phyloP scores from a whole-genome alignment of 2,888 invertebrate genomes.

The Cosmopolites sordidus region DNA sequence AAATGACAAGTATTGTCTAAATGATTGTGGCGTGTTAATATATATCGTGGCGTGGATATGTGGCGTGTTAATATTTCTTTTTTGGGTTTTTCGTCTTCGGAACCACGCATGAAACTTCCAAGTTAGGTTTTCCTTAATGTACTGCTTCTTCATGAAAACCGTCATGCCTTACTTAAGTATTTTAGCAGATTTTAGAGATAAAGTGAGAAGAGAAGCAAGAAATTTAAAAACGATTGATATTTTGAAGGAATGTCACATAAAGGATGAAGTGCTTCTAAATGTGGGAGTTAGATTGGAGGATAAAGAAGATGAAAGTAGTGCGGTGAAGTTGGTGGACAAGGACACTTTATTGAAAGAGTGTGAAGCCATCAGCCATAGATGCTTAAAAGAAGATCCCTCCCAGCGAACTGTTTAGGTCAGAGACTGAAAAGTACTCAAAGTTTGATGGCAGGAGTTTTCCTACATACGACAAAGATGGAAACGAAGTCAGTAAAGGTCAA shows the following conservation, averaged over 20 bases:
- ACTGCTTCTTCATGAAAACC: constrained; percentile 45
- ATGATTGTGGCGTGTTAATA: no score
- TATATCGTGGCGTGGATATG: no score
- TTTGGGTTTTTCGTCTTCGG: no score
- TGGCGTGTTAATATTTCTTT: no score
- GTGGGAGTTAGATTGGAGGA: constrained; percentile 95
- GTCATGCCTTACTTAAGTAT: constrained; percentile 87
- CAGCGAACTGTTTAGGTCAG: constrained; percentile 74
- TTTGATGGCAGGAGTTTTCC: constrained; percentile 95
- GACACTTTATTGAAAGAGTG: constrained; percentile 75
- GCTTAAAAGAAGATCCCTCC: constrained; percentile 81
- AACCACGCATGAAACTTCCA: constrained; percentile 58
- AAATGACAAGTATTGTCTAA: no score
- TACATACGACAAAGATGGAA: constrained; percentile 84
- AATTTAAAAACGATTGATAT: constrained; percentile 61
- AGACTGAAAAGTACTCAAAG: constrained; percentile 85
- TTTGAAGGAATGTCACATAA: constrained; percentile 73
- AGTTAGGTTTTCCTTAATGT: constrained; percentile 18
- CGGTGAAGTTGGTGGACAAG: constrained; percentile 84
- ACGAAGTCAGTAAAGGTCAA: constrained; percentile 87
- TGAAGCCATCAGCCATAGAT: constrained; percentile 77
- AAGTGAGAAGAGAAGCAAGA: constrained; percentile 67
- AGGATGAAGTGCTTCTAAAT: constrained; percentile 83
- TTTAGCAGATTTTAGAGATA: constrained; percentile 80
- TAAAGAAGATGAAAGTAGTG: constrained; percentile 64